Percentiles rank a stretch among this genome's conserved stretches.
Evolutionary conservation across 2,113 vertebrate species (phyloP).

Genomic region (Plestiodon gilberti): DNA sequence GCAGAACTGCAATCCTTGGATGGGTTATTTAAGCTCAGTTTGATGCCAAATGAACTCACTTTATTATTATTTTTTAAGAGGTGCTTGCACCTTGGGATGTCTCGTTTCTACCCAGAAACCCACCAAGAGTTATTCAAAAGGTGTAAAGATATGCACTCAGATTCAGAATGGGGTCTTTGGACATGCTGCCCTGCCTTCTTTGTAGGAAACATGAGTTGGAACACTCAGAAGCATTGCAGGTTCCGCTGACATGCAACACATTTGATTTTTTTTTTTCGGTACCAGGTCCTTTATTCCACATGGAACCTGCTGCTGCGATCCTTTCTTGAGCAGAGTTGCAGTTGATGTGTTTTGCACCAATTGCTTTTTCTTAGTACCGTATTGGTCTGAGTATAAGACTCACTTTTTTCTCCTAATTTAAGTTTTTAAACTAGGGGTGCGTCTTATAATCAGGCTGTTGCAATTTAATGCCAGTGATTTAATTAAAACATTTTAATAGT

Average conservation of each 20-base stretch:
- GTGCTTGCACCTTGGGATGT: background rate
- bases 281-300: background rate
- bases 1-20: constrained; percentile 18
- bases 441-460: no score
- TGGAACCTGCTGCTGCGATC: background rate
- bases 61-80: constrained; percentile 28
- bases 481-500: no score
- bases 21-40: constrained; percentile 36
- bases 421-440: no score
- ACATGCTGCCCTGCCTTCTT: background rate
- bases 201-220: background rate
- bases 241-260: background rate
- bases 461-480: no score
- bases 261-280: background rate
- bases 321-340: background rate
- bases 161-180: background rate
- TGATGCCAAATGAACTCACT: constrained; percentile 3
- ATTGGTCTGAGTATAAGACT: no score
- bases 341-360: background rate
- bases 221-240: background rate
- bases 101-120: constrained; percentile 25
- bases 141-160: background rate
- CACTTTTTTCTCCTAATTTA: no score
- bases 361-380: background rate
- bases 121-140: constrained; percentile 22